These are phyloP conservation scores for Nebria brevicollis DNA, from an alignment of 2,888 invertebrate genomes.

Conservation along the genomic window DNA sequence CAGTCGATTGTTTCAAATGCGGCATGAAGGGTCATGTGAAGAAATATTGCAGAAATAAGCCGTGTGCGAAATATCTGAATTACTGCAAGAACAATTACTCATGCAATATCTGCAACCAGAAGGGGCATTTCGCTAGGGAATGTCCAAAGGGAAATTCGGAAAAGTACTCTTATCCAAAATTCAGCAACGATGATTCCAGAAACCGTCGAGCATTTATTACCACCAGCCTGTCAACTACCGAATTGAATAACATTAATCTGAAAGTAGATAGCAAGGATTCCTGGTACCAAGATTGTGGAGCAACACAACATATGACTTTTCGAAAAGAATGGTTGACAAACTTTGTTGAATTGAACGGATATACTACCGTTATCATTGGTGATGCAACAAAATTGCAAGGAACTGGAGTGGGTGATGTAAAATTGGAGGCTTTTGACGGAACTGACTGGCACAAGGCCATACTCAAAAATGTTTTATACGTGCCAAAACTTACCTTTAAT, in stretches of 20 bases:
- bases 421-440: too few relatives aligned
- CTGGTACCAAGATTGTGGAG: constrained; percentile 53
- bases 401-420: too few relatives aligned
- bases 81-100: constrained; percentile 32
- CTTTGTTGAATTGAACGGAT: too few relatives aligned
- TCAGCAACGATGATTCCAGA: background rate
- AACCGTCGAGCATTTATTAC: constrained; percentile 44
- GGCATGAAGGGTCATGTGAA: constrained; percentile 31
- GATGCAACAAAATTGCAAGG: too few relatives aligned
- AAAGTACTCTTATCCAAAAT: background rate
- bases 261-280: constrained; percentile 31
- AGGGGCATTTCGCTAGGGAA: constrained; percentile 37
- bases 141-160: background rate
- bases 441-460: too few relatives aligned
- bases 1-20: constrained; percentile 20
- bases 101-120: constrained; percentile 13
- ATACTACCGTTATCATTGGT: too few relatives aligned
- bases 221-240: constrained; percentile 19
- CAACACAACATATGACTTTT: too few relatives aligned
- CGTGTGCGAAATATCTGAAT: constrained; percentile 28
- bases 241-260: constrained; percentile 14
- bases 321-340: too few relatives aligned
- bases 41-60: constrained; percentile 22
- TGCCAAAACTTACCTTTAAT: too few relatives aligned
- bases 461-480: too few relatives aligned